Base-by-base conservation (phyloP, 2,113 vertebrate species). In the Cochlearius cochlearius region DNA sequence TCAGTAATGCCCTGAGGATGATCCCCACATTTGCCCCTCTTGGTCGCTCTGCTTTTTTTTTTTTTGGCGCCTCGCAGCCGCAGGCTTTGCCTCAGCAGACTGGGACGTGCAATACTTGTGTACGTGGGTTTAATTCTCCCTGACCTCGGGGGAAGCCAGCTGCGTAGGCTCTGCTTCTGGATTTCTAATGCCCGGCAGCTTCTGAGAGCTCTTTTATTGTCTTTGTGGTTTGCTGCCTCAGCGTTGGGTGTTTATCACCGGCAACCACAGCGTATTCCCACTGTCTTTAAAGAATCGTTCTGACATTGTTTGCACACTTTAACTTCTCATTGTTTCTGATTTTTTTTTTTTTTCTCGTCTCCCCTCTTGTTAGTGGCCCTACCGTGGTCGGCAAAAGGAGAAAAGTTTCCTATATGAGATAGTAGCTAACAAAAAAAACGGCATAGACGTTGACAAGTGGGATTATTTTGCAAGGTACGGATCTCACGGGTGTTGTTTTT, bases 361-460 rank as follows among this genome's bases (percentile, higher is more conserved):
- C 69, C 95, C 52, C 90, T 36, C 50, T 55, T 83, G 77, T 14
- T 84, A 99, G 99, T 99, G 99, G 99, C 97, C 88, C 0, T 99
- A 99, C 81, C 95, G 74, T 86, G 99, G 99, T 68, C 98, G 99
- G 10, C 68, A 96, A 52, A 92, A 98, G 92, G 98, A 99, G 68
- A 99, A 99, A 84, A 98, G 98, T 71, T 99, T 99, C 98, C 99
- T 99, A 19, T 99, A 99, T 71, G 99, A 99, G 93, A 98, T 99
- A 12, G 99, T 99, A 41, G 98, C 99, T 52, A 99, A 99, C 97
- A 99, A 99, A 95, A 98, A 92, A 88, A 99, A 98, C 23, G 99
- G 99, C 67, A 99, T 99, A 15, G 99, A 99, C 15, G 99, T 99
- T 91, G 99, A 99, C 97, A 99, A 99, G 79, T 99, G 99, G 99